These are phyloP conservation scores for Spilogale gracilis DNA, from an alignment of 2,113 vertebrate species.

Conservation along the genomic window DNA sequence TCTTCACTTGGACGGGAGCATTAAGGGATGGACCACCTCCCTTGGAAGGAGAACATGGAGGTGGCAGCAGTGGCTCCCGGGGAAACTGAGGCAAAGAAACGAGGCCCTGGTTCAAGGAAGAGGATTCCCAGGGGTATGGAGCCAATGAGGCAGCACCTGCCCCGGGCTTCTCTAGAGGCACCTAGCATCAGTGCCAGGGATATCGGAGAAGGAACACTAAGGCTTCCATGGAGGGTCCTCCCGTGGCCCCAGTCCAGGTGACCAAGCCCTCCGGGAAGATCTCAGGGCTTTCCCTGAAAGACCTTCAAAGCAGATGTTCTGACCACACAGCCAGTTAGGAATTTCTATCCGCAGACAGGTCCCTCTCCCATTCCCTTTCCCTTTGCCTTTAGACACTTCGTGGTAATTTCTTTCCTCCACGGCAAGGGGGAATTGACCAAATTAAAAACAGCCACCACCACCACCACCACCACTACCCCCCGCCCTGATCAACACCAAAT, in stretches of 20 bases:
- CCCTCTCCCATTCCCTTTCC: background rate
- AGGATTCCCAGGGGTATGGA: background rate
- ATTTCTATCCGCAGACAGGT: background rate
- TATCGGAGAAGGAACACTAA: background rate
- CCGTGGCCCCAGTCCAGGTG: background rate
- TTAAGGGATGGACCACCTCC: background rate
- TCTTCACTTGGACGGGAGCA: background rate
- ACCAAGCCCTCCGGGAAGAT: background rate
- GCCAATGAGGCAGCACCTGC: background rate
- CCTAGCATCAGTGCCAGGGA: background rate
- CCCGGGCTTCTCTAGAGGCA: background rate
- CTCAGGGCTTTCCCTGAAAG: background rate
- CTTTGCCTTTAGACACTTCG: background rate
- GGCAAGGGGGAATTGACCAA: background rate
- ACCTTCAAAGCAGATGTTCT: background rate
- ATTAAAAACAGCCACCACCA: background rate
- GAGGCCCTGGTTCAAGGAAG: background rate
- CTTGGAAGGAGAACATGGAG: background rate
- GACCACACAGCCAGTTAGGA: background rate
- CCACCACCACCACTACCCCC: too few relatives aligned
- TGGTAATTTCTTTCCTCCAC: background rate
- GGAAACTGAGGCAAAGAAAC: background rate
- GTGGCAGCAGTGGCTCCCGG: fast-evolving
- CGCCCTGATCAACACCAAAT: background rate
- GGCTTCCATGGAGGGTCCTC: too few relatives aligned